Evolutionary conservation across 2,797 vertebrate genomes (phyloP), one percentile per base, ranked within the genome.

Genomic region (Sylvia borin): DNA sequence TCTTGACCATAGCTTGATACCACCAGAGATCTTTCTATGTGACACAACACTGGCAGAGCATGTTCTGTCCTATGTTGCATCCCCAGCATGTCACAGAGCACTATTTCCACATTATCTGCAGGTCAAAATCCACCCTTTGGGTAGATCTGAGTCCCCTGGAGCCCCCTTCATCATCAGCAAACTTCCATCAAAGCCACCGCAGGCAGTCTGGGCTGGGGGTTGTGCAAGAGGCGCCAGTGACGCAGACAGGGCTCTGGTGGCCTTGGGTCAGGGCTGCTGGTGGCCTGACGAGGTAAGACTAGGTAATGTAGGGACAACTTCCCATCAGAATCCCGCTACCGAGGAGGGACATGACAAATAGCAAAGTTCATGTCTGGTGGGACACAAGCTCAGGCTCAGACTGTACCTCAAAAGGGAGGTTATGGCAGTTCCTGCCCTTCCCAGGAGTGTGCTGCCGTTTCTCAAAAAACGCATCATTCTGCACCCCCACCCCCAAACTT

Each of bases 261-360:
- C 94, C 96, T 95, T 95, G 87, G 93, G 36, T 81, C 92, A 84
- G 88, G 65, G 72, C 81, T 82, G 34, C 84, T 20, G 61, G 45
- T 94, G 85, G 70, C 77, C 78, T 93, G 74, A 40, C 1, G 1
- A 75, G 47, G 38, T 62, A 32, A 54, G 34, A 66, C 43, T 17
- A 13, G 60, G 55, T 4, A 4, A 51, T 7, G 0, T 13, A 36
- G 55, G 54, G n/a, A 51, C 51, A 55, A 7, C 27, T 89, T 90
- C n/a, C 11, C 71, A 18, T 47, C 8, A 0, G 70, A 60, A 24
- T 65, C 54, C 43, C 80, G 16, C 43, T 25, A 18, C 47, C 0
- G 1, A 66, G 62, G 5, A 5, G 66, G 31, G 25, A 38, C 61
- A 11, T 27, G 26, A 5, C 7, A 84, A 57, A 78, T 20, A 75